Evolutionary conservation across 2,888 invertebrate species (phyloP).

Genomic region (Tribolium freemani): DNA sequence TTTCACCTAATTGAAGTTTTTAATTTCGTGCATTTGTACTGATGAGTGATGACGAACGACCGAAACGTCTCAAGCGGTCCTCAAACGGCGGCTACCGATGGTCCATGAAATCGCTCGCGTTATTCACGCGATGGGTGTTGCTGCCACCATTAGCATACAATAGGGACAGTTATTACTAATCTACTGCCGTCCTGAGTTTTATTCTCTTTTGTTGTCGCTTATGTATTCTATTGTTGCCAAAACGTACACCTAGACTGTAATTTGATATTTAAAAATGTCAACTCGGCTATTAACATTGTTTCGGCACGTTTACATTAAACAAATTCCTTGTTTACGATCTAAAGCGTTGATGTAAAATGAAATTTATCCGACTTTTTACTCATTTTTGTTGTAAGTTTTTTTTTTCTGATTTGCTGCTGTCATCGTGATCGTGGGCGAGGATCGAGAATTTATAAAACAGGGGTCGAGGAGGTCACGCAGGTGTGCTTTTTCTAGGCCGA

Average conservation of each 20-base stretch:
- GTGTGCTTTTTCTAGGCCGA: not conserved
- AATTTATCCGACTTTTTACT: not conserved
- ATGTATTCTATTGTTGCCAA: slow-evolving; percentile 41
- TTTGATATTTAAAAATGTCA: slow-evolving; percentile 38
- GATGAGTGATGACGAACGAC: not conserved
- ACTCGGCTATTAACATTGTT: slow-evolving; percentile 7
- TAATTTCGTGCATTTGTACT: too few relatives aligned
- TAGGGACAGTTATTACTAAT: slow-evolving; percentile 44
- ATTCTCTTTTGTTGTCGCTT: slow-evolving; percentile 41
- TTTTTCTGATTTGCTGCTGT: not conserved
- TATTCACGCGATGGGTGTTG: slow-evolving; percentile 45
- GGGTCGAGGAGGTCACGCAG: not conserved
- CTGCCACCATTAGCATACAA: slow-evolving; percentile 46
- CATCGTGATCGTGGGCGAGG: not conserved
- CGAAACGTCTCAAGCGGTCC: slow-evolving; percentile 5
- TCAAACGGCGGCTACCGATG: slow-evolving; percentile 8
- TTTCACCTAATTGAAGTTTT: too few relatives aligned
- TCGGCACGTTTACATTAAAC: not conserved
- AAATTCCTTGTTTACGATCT: not conserved
- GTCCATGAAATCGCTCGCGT: slow-evolving; percentile 25
- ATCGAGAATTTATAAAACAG: not conserved
- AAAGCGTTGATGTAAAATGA: not conserved
- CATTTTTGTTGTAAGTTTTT: not conserved
- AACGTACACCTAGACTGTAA: slow-evolving; percentile 35
- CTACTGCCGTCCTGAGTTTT: slow-evolving; percentile 41